phyloP scores from a whole-genome alignment of 2,888 invertebrate species.

The Dorcus parallelipipedus region DNA sequence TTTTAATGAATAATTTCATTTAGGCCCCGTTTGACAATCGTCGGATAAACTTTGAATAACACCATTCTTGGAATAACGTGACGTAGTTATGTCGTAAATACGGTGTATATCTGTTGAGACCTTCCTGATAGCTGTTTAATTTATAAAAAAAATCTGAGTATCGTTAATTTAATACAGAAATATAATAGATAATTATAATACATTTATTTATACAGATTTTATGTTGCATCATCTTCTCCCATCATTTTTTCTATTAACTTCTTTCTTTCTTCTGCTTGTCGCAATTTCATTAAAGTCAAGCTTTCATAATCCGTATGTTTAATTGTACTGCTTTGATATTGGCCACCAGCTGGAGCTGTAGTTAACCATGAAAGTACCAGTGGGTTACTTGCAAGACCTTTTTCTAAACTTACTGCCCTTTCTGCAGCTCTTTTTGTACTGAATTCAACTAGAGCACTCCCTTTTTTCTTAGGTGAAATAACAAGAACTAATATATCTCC shows the following conservation, averaged over 20 bases:
- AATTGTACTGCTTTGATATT: constrained; percentile 47
- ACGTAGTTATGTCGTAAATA: no score
- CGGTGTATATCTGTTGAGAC: no score
- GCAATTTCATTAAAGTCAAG: constrained; percentile 72
- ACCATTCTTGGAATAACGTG: no score
- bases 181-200: neutral
- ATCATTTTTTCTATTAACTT: constrained; percentile 67
- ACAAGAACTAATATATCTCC: constrained; percentile 75
- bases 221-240: constrained; percentile 52
- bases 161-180: neutral
- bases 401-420: constrained; percentile 55
- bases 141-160: no score
- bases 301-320: constrained; percentile 77
- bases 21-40: no score
- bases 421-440: constrained; percentile 57
- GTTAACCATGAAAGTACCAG: constrained; percentile 70
- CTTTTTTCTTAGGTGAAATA: constrained; percentile 71
- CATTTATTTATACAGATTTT: neutral
- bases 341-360: constrained; percentile 43
- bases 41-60: no score
- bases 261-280: constrained; percentile 84
- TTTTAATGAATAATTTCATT: no score
- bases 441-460: constrained; percentile 84
- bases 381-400: constrained; percentile 66
- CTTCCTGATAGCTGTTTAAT: no score